These are phyloP conservation scores for Eurypyga helias DNA, from an alignment of 2,113 vertebrate genomes.

Conservation along the genomic window DNA sequence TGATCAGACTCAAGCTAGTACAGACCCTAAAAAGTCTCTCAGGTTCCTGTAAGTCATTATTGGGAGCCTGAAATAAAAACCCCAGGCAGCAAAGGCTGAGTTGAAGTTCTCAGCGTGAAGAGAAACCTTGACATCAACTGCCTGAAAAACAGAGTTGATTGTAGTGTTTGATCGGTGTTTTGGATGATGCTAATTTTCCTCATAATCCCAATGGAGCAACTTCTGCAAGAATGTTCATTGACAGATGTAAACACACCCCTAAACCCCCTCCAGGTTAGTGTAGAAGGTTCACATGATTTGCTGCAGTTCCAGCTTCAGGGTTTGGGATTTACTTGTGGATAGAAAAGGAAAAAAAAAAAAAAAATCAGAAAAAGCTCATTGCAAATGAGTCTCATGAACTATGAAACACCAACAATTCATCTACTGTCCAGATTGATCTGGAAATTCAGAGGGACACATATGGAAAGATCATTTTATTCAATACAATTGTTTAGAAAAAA, in stretches of 20 bases:
- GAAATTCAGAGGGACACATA: background rate
- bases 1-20: background rate
- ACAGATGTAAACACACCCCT: rapidly evolving
- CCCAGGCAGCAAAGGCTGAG: background rate
- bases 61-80: background rate
- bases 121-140: background rate
- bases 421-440: background rate
- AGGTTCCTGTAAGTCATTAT: background rate
- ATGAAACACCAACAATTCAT: background rate
- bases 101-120: background rate
- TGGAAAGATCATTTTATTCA: background rate
- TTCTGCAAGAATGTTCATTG: background rate
- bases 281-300: background rate
- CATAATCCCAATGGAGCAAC: background rate
- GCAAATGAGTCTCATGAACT: background rate
- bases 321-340: background rate
- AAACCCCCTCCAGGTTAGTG: rapidly evolving
- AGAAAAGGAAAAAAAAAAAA: background rate
- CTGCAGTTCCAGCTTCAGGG: background rate
- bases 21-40: background rate
- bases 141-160: background rate
- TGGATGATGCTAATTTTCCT: background rate
- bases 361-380: background rate
- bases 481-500: background rate
- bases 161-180: background rate